Conservation (phyloP, 2,113 vertebrate genomes). For the Saguinus imperator region DNA sequence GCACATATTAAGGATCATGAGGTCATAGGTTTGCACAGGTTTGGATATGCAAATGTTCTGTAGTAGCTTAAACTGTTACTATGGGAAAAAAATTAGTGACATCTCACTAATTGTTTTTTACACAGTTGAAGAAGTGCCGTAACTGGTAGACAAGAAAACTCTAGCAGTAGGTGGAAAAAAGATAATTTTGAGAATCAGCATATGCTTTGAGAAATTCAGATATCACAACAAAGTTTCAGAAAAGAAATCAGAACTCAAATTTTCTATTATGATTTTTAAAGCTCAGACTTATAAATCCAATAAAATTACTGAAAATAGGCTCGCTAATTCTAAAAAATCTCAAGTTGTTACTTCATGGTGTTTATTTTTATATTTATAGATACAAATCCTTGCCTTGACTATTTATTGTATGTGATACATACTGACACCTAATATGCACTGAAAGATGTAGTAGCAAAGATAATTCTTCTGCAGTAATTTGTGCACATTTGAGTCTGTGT, state of each 20-base stretch:
- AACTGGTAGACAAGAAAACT: slow-evolving; percentile 82
- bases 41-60: slow-evolving; percentile 70
- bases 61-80: slow-evolving; percentile 80
- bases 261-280: slow-evolving; percentile 80
- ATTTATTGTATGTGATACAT: slow-evolving; percentile 68
- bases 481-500: slow-evolving; percentile 59
- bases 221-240: slow-evolving; percentile 73
- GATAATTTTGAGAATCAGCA: slow-evolving; percentile 84
- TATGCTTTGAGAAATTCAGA: slow-evolving; percentile 84
- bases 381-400: slow-evolving; percentile 66
- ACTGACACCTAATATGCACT: slow-evolving; percentile 73
- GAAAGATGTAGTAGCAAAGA: slow-evolving; percentile 79
- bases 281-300: slow-evolving; percentile 62
- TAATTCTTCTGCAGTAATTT: slow-evolving; percentile 68
- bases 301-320: slow-evolving; percentile 74
- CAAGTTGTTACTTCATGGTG: slow-evolving; percentile 76
- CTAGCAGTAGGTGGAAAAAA: slow-evolving; percentile 79
- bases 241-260: slow-evolving; percentile 72
- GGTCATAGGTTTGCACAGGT: slow-evolving; percentile 46
- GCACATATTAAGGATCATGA: slow-evolving; percentile 74
- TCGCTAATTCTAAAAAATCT: slow-evolving; percentile 73
- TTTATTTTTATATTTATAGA: slow-evolving; percentile 77
- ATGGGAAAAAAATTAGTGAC: slow-evolving; percentile 61
- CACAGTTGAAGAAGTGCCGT: slow-evolving; percentile 83
- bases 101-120: slow-evolving; percentile 84